Conservation (phyloP, 2,888 invertebrate species). For the Itoplectis maculator region DNA sequence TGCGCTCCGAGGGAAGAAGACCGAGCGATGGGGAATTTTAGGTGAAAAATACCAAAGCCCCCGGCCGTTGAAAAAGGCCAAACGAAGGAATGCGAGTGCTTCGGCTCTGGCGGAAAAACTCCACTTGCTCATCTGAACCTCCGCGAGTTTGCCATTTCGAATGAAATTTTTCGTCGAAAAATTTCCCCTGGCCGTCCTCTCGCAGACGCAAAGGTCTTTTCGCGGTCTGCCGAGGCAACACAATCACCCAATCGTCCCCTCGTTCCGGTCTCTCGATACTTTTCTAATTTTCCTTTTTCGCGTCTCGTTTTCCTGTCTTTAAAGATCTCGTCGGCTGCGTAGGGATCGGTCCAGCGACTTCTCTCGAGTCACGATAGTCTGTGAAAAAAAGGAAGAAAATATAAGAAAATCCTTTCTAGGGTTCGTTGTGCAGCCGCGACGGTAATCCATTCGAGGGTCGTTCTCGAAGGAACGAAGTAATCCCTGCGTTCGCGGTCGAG, state of each 20-base stretch:
- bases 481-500: constrained; percentile 31
- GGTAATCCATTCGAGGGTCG: constrained; percentile 51
- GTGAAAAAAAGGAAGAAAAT: not conserved
- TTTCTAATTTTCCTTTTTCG: not conserved
- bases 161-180: constrained; percentile 47
- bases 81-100: constrained; percentile 59
- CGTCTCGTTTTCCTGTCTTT: constrained; percentile 13
- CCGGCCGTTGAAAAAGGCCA: constrained; percentile 23
- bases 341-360: constrained; percentile 27
- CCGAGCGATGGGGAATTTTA: constrained; percentile 59
- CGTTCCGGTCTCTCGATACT: constrained; percentile 15
- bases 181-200: not conserved
- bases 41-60: constrained; percentile 61
- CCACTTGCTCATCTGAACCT: constrained; percentile 35
- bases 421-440: constrained; percentile 32
- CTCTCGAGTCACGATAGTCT: constrained; percentile 22
- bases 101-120: constrained; percentile 46
- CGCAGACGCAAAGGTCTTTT: not conserved
- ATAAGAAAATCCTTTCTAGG: not conserved
- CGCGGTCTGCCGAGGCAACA: not conserved
- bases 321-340: not conserved
- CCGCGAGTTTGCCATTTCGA: constrained; percentile 41
- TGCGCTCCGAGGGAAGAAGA: constrained; percentile 16
- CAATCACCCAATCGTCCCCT: not conserved
- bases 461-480: constrained; percentile 39